A percentile compares a stretch with the other conserved stretches of the same genome.
Conservation (phyloP, 2,797 vertebrate genomes). For the Distichodus sexfasciatus region DNA sequence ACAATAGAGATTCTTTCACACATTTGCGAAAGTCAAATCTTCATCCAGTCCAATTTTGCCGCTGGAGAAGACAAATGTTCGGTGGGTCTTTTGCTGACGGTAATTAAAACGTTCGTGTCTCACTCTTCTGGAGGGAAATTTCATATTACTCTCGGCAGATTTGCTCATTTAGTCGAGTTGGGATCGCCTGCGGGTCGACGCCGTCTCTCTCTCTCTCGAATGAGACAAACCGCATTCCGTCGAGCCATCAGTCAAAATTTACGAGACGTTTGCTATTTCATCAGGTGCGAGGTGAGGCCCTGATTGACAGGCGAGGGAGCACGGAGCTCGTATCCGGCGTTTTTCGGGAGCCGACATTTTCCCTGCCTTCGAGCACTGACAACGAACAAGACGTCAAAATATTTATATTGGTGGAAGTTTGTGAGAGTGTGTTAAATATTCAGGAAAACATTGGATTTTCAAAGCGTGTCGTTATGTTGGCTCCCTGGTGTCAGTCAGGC, state of each 20-base stretch:
- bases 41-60: not conserved
- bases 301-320: slow-evolving; percentile 23
- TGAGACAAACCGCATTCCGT: slow-evolving; percentile 21
- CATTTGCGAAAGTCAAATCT: too few species aligned
- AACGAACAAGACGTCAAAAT: slow-evolving; percentile 10
- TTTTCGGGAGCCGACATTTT: not conserved
- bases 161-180: slow-evolving; percentile 14
- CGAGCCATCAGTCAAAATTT: slow-evolving; percentile 40
- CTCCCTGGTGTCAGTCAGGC: too few species aligned
- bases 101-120: slow-evolving; percentile 33
- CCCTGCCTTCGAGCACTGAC: not conserved
- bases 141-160: slow-evolving; percentile 30
- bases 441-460: too few species aligned
- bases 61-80: slow-evolving; percentile 31
- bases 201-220: slow-evolving; percentile 3
- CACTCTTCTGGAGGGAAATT: slow-evolving; percentile 15
- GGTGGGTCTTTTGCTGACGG: not conserved
- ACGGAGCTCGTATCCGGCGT: not conserved
- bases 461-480: too few species aligned
- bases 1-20: too few species aligned
- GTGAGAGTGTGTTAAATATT: not conserved
- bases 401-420: not conserved
- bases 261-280: slow-evolving; percentile 31
- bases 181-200: not conserved
- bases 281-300: not conserved